Conservation (phyloP, 2,888 invertebrate genomes). For the Pogonocherus hispidulus region DNA sequence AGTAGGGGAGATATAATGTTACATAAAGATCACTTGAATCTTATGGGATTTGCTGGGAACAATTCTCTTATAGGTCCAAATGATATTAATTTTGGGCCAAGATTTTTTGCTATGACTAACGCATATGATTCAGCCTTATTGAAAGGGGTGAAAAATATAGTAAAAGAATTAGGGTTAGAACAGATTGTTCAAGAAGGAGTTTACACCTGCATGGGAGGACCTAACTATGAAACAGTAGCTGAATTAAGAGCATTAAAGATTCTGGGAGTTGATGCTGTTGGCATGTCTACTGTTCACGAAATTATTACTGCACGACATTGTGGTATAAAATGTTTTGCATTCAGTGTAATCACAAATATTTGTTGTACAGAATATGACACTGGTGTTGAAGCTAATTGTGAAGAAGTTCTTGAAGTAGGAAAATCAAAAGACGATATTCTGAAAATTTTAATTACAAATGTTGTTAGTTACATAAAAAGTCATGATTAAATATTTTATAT, state of each 20-base stretch:
- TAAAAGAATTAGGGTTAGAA: constrained; percentile 77
- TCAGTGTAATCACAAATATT: constrained; percentile 94
- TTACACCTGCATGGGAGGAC: constrained; percentile 95
- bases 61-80: constrained; percentile 91
- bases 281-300: constrained; percentile 83
- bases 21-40: constrained; percentile 94
- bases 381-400: constrained; percentile 79
- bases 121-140: constrained; percentile 84
- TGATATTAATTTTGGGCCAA: constrained; percentile 89
- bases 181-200: constrained; percentile 89
- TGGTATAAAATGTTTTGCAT: constrained; percentile 88
- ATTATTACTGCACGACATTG: constrained; percentile 92
- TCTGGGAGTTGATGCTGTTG: constrained; percentile 88
- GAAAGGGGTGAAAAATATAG: constrained; percentile 76
- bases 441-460: constrained; percentile 75
- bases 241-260: constrained; percentile 87
- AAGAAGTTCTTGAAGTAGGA: constrained; percentile 88
- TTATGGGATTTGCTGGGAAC: constrained; percentile 92
- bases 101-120: constrained; percentile 90
- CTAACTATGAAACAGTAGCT: constrained; percentile 94
- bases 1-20: constrained; percentile 92
- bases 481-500: not conserved
- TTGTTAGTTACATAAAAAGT: constrained; percentile 69
- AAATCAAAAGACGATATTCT: constrained; percentile 77
- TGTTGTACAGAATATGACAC: constrained; percentile 85